Evolutionary conservation across 1,140 invertebrate species (phyloP), one percentile per base, ranked within the genome.

Genomic region (Conus betulinus): DNA sequence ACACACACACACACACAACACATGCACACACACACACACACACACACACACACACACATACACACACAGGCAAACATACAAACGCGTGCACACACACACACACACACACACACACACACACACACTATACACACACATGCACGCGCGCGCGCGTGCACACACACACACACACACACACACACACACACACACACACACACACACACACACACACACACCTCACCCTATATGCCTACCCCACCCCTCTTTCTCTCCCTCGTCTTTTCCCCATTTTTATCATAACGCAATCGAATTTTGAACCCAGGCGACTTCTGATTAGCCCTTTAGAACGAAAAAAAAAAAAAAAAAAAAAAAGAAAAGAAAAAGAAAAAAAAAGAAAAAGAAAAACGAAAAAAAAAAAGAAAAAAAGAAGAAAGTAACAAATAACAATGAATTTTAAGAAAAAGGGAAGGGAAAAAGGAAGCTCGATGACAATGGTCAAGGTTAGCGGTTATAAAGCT

Each of bases 1-100:
- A 51, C 81, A 53, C 81, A 83, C 81, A 57, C 81, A 83, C 81
- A 83, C 81, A 83, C 81, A 83, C 81, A 83, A n/a, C n/a, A n/a
- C n/a, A n/a, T n/a, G n/a, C 81, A 53, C 81, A 83, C 81, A 83
- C 51, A 53, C 52, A 1, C 52, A 23, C 81, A 55, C 81, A n/a
- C 81, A 53, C 51, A 53, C 81, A 83, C 81, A 83, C 81, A 53
- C 81, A 55, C 27, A 53, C 51, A 55, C 81, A 8, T 52, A 15
- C 27, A 15, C 81, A 8, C 81, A 8, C 81, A 15, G 15, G 0
- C 39, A 53, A 0, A 53, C 81, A 83, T 51, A 53, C 81, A 83
- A n/a, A 84, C 1, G 57, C 13, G 52, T 15, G 6, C 57, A 60
- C 17, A 60, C 17, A 57, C 52, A 84, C 8, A 57, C 57, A 25